Evolutionary conservation across 2,113 vertebrate genomes (phyloP), one percentile per base, ranked within the genome.

Genomic region (Notiomystis cincta): DNA sequence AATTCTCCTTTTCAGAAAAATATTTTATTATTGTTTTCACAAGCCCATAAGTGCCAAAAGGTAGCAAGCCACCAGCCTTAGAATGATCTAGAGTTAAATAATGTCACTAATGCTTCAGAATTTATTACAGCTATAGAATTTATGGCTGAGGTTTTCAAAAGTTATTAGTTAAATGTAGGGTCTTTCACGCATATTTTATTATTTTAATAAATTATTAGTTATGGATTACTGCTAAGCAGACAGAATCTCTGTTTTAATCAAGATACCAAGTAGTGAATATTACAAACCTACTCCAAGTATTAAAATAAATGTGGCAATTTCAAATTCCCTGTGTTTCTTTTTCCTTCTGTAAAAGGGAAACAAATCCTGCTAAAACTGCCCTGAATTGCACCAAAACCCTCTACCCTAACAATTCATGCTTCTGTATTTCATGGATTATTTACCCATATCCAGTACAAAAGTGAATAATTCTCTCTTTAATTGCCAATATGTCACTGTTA

Each of bases 391-490:
- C 4, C 28, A 86, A 15, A 38, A 61, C 57, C 67, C n/a, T 86
- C 45, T 96, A 85, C 16, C 21, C 37, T 94, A 78, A 48, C 27
- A 67, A 28, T 78, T 89, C 77, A 65, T 90, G 56, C 42, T 85
- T 96, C 73, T 92, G 78, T 97, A 87, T 94, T 97, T 97, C 92
- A 96, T 79, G 47, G 79, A 91, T 89, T 90, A 22, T 97, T 97
- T 96, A 90, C 62, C 28, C 31, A 0, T 81, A 73, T 30, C 70
- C 71, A 64, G 72, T 80, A 95, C 78, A 96, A 94, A 94, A 71
- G 72, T 93, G 94, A 97, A 90, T 94, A 73, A 60, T 76, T 97
- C 93, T 95, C 76, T 91, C 62, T 67, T 95, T 97, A 97, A 98
- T 94, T 96, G 96, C 96, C 97, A 96, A n/a, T 95, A 94, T 95